phyloP scores from a whole-genome alignment of 2,797 vertebrate species.

The Sylvilagus floridanus region DNA sequence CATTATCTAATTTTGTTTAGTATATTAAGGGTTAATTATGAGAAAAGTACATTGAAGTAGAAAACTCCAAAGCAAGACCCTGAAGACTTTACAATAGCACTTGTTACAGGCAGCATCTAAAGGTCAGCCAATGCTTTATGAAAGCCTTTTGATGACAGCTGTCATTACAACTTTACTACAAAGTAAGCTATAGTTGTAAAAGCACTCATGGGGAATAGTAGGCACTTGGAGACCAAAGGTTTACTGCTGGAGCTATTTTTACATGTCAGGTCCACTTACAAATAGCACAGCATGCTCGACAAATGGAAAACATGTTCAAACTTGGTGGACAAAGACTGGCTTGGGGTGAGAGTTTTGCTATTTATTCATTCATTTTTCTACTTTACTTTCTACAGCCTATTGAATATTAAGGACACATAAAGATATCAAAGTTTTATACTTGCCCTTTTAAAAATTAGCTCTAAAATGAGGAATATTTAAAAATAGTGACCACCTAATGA shows the following conservation, averaged over 20 bases:
- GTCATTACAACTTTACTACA: constrained; percentile 84
- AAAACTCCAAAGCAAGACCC: constrained; percentile 73
- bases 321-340: constrained; percentile 38
- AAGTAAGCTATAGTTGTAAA: constrained; percentile 79
- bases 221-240: constrained; percentile 77
- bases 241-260: constrained; percentile 81
- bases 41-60: constrained; percentile 62
- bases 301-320: constrained; percentile 72
- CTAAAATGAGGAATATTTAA: constrained; percentile 16
- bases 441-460: constrained; percentile 18
- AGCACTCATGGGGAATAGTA: constrained; percentile 80
- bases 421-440: neutral
- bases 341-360: constrained; percentile 75
- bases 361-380: constrained; percentile 69
- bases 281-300: constrained; percentile 69
- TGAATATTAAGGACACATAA: neutral
- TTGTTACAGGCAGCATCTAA: constrained; percentile 81
- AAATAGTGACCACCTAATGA: neutral
- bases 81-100: constrained; percentile 73
- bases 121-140: constrained; percentile 83
- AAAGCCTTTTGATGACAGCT: constrained; percentile 84
- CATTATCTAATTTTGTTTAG: neutral
- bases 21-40: constrained; percentile 76
- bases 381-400: neutral
- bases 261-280: constrained; percentile 78